Base-by-base conservation (phyloP, 2,797 vertebrate genomes). In the Xiphorhynchus erythropygius region DNA sequence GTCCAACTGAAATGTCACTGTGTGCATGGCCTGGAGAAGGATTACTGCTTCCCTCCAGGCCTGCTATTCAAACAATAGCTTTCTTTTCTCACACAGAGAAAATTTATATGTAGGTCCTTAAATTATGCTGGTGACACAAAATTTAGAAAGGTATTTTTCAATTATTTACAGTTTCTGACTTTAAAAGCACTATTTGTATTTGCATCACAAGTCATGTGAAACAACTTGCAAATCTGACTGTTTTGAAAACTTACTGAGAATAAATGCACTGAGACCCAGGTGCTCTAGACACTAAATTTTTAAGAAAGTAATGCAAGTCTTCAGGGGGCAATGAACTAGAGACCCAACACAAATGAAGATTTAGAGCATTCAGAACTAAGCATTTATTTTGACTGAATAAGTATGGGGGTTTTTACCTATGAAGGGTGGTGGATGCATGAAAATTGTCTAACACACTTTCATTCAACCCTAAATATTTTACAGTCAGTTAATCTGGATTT, bases 361-460 rank as follows among this genome's bases (percentile, higher is more conserved):
- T 22, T 27, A 46, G 32, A 55, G 24, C 53, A 73, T 39, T 71
- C 18, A 84, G 28, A 84, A 59, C 13, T 65, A 64, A 37, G 1
- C 5, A 47, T 85, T 57, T 62, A n/a, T 24, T 76, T 79, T 59
- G 4, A 23, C 10, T 30, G 2, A 5, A 2, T 44, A 41, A 56
- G 11, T 44, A 41, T 11, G 7, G 10, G 0, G 0, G 0, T 5
- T 82, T 67, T 86, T 42, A 11, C 8, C 9, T 35, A 39, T 25
- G 13, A n/a, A 74, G 30, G 5, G 13, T 39, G 13, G 18, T 35
- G 11, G 28, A 49, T 37, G 10, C 7, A 16, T 67, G 16, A n/a
- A 18, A 81, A 86, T 24, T 69, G 5, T 22, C 57, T 32, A 35
- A 53, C 69, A 67, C 6, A 53, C 32, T 49, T 71, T 77, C 2